Percentiles rank a stretch among this genome's conserved stretches.
These are phyloP conservation scores for Didymodactylos carnosus DNA, from an alignment of 2,888 invertebrate species.

Conservation along the genomic window DNA sequence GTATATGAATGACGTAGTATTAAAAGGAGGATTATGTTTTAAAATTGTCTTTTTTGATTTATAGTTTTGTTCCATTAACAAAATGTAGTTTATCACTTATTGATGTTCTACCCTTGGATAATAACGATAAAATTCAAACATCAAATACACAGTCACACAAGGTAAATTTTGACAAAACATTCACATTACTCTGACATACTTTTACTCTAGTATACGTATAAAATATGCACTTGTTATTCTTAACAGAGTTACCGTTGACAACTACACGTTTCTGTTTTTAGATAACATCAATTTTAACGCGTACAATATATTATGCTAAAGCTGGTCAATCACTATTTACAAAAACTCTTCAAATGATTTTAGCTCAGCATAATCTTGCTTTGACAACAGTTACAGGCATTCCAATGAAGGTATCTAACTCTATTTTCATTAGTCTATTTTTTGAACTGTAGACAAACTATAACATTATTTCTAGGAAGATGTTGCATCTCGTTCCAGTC, in stretches of 20 bases:
- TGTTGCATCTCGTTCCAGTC: conserved; percentile 87
- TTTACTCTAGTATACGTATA: no score
- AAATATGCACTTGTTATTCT: no score
- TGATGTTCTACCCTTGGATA: not conserved
- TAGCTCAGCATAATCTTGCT: conserved; percentile 47
- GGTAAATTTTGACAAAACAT: not conserved
- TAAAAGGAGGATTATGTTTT: no score
- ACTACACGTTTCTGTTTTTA: no score
- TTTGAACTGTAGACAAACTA: not conserved
- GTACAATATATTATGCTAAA: not conserved
- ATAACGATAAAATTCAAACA: not conserved
- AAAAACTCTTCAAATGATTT: not conserved
- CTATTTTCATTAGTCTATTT: not conserved
- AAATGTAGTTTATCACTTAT: not conserved
- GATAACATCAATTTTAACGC: not conserved
- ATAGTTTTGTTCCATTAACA: not conserved
- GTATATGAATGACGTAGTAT: not conserved
- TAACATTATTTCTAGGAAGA: conserved; percentile 46
- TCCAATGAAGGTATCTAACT: conserved; percentile 60
- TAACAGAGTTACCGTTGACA: no score
- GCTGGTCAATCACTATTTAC: not conserved
- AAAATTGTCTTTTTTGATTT: no score
- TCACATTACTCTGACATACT: not conserved
- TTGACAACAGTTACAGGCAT: conserved; percentile 88
- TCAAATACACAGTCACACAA: not conserved